Evolutionary conservation across 64 coral and sea anemone genomes (phyloP), one percentile per base, ranked within the genome.

Genomic region (Porites lutea): DNA sequence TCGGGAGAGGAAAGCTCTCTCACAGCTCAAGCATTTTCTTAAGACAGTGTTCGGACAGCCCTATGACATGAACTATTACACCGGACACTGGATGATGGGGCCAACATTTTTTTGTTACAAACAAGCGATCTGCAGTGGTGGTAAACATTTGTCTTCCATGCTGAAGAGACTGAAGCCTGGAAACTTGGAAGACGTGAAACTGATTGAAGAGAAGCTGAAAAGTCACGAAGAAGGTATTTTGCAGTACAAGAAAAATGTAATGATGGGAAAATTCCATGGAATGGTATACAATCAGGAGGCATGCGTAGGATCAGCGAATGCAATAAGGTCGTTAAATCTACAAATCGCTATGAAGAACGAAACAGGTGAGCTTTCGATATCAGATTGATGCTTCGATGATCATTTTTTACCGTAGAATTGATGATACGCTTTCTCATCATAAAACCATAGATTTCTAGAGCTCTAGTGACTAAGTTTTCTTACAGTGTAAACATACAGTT

Each of bases 21-120:
- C 61, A 69, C 46, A 90, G 69, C 62, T 71, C 11, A 79, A 71
- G 19, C 49, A 75, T 15, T 90, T 48, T 71, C 14, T 90, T 7
- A 59, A 82, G 19, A 72, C 65, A 9, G 59, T 70, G 21, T 90
- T 90, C 69, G 88, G 88, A 6, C 51, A 7, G 37, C 77, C 89
- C 7, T 91, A 22, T 58, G 79, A 73, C 6, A 77, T 57, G 61
- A 91, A 91, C 43, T 91, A 83, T n/a, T 91, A 91, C 15, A 54
- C 78, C 5, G 89, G 89, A 19, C 64, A 91, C 15, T 91, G 89
- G 89, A 91, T 91, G 89, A 62, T 91, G 2, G 89, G 79, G 2
- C 89, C 88, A 4, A 64, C 44, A 44, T n/a, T 48, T 4, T 91
- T 91, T 14, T 91, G 89, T n/a, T 82, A 67, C 27, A 14, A 4